Base-by-base conservation (phyloP, 2,797 vertebrate genomes). In the Gymnodraco acuticeps region DNA sequence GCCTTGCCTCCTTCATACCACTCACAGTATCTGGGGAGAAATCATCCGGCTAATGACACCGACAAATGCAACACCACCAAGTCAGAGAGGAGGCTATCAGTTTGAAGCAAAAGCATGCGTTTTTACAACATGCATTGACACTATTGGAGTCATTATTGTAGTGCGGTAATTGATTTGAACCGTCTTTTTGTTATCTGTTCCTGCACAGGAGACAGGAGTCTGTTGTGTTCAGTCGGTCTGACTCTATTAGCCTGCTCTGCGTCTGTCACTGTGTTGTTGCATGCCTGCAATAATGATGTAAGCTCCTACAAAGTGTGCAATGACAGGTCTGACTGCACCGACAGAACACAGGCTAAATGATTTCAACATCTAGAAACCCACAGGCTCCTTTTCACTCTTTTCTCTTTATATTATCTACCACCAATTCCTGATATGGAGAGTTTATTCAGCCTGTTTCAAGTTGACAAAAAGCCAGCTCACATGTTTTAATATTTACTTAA, bases 21-120 rank as follows among this genome's bases (percentile, higher is more conserved):
- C 56, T 56, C 58, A 77, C 60, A 58, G 53, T 70, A 84, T 76
- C 78, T 43, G 10, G 67, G 67, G 88, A 69, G 52, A 81, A 20
- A 73, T 85, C 70, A 54, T 67, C 4, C 2, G 65, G 73, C 77
- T 83, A 81, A 77, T 84, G 81, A 62, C 79, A 51, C 51, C 56
- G 50, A 77, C 82, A 81, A 82, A 78, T 80, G 78, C 68, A 85
- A 78, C 74, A 73, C 73, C 65, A 17, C 66, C 38, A 7, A 77
- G 42, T 73, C 66, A 64, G 54, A 89, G 77, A 78, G 31, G 19
- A 50, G 71, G 58, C 48, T 74, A 64, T 80, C 81, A 1, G 13
- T 81, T 80, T 66, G 51, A 81, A 80, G 64, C 0, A 3, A 45
- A 61, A 58, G 67, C 19, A 51, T 3, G 41, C 69, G 33, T 67